These are phyloP conservation scores for Bos taurus DNA, from an alignment of 2,113 vertebrate genomes.

Conservation along the genomic window ARS-UCD2.0 NC_037334.1:24537001-24537500, in stretches of 20 bases:
- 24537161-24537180: background rate
- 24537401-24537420: background rate
- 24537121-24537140: background rate
- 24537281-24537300: background rate
- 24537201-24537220: background rate
- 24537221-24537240: background rate
- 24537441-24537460: background rate
- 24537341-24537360: background rate
- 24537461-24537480: background rate
- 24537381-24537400: background rate
- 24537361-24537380: background rate
- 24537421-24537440: too few species aligned
- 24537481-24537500: background rate
- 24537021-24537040: background rate
- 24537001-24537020: background rate
- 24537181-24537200: background rate
- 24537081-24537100: background rate
- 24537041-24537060: background rate
- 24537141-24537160: background rate
- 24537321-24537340: background rate
- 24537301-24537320: background rate
- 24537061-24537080: background rate
- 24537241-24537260: background rate
- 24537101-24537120: background rate
- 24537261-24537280: background rate